Conservation (phyloP, 2,797 vertebrate species). For the Vultur gryphus region DNA sequence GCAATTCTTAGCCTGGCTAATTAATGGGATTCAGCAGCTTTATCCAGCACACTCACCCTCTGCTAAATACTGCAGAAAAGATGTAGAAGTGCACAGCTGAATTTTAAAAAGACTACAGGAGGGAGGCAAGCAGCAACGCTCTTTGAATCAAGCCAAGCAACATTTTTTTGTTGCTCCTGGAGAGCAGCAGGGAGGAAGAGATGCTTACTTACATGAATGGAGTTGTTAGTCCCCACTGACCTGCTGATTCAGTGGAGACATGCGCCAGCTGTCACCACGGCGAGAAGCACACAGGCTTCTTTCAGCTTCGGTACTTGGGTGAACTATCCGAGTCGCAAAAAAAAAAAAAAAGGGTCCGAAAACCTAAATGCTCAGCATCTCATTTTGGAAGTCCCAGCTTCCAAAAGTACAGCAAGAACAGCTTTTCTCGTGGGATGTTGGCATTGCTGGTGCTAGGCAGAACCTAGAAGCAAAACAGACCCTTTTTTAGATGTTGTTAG, state of each 20-base stretch:
- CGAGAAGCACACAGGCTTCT: background rate
- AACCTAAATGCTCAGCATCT: background rate
- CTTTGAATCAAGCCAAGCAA: background rate
- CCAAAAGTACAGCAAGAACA: slow-evolving; percentile 57
- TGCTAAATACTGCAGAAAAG: background rate
- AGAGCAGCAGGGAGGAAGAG: background rate
- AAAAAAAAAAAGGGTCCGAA: background rate
- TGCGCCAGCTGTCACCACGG: background rate
- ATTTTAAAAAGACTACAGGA: slow-evolving; percentile 27
- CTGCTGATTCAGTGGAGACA: background rate
- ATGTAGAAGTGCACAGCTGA: background rate
- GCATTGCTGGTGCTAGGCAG: slow-evolving; percentile 56
- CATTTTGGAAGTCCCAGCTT: slow-evolving; percentile 41
- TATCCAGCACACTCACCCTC: background rate
- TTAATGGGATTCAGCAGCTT: background rate
- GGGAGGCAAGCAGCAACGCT: background rate
- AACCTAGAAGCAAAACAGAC: slow-evolving; percentile 52
- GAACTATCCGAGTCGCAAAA: background rate
- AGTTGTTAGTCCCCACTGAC: background rate
- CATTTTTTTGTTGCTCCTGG: background rate
- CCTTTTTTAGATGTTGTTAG: slow-evolving; percentile 22
- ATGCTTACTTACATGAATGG: background rate
- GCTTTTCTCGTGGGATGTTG: slow-evolving; percentile 59
- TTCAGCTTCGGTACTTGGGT: background rate
- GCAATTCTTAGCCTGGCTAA: background rate